Evolutionary conservation across 35 echinoderm and acorn worm genomes (phyloP), one percentile per base, ranked within the genome.

Genomic region (Heliocidaris erythrogramma): DNA sequence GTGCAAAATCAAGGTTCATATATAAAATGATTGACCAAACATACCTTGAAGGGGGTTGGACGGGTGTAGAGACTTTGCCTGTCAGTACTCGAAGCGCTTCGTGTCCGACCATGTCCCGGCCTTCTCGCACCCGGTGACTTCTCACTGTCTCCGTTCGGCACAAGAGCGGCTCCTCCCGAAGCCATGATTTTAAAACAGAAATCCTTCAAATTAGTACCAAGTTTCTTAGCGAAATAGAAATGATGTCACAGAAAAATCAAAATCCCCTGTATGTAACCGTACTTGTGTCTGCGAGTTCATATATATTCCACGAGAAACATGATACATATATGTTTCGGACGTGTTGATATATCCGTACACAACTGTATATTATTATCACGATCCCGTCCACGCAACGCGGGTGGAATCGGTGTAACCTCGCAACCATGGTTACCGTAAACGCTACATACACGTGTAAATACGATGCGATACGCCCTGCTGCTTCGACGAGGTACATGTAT

Each of bases 41-140:
- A 27, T 92, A 92, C 91, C 91, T 52, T 92, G 49, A 92, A 92
- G 31, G 91, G 91, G 29, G 91, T 92, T 11, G 91, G 91, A n/a
- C 91, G 91, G 91, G 91, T 92, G 12, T 92, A 92, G 50, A 92
- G 50, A 48, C 90, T 92, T 29, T 18, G 31, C 90, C 48, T 92
- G 24, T 92, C 90, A 9, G 32, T 42, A 21, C 47, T 92, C 47
- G 91, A 92, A 6, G 91, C 91, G 30, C 91, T 92, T 59, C 91
- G 31, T 13, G 91, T 30, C 50, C 91, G 31, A 30, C 50, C 48
- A 4, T 17, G 16, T 12, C 87, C 87, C 2, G 50, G 91, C n/a
- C 91, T 49, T 6, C 32, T 48, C 91, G 91, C 49, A n/a, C 13
- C 91, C 50, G 32, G 11, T 89, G 87, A 47, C 47, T 89, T 89